A percentile compares a stretch with the other conserved stretches of the same genome.
phyloP scores from a whole-genome alignment of 2,888 invertebrate genomes.

The Acleris laterana region DNA sequence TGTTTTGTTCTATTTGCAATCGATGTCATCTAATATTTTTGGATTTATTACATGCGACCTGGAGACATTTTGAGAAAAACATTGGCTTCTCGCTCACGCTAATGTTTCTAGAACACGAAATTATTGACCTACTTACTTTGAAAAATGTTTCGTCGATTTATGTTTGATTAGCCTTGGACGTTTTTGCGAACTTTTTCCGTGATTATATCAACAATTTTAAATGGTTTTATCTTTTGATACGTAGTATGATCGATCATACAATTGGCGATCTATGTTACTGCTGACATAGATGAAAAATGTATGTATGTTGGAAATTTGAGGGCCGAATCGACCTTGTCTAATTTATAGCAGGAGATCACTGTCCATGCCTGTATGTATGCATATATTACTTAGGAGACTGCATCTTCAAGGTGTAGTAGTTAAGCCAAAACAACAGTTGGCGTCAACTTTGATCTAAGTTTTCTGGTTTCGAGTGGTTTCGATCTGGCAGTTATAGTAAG shows the following conservation, averaged over 20 bases:
- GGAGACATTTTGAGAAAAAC: slow-evolving; percentile 69
- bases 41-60: slow-evolving; percentile 55
- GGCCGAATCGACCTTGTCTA: too few species aligned
- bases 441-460: too few species aligned
- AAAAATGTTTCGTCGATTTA: slow-evolving; percentile 37
- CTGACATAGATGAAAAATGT: too few species aligned
- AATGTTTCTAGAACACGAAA: slow-evolving; percentile 65
- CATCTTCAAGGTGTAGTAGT: too few species aligned
- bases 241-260: background rate
- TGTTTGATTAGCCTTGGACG: slow-evolving; percentile 10
- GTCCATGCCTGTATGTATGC: too few species aligned
- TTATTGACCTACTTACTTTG: slow-evolving; percentile 67
- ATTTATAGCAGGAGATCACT: too few species aligned
- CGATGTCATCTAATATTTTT: background rate
- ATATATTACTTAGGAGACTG: too few species aligned
- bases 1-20: background rate
- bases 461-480: too few species aligned
- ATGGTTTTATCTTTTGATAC: background rate
- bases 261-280: too few species aligned
- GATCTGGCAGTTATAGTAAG: too few species aligned
- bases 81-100: slow-evolving; percentile 63
- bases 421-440: too few species aligned
- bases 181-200: slow-evolving; percentile 11
- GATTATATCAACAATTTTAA: background rate
- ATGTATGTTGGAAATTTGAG: too few species aligned